Evolutionary conservation across 2,113 vertebrate species (phyloP), one percentile per base, ranked within the genome.

Genomic region (Pedionomus torquatus): DNA sequence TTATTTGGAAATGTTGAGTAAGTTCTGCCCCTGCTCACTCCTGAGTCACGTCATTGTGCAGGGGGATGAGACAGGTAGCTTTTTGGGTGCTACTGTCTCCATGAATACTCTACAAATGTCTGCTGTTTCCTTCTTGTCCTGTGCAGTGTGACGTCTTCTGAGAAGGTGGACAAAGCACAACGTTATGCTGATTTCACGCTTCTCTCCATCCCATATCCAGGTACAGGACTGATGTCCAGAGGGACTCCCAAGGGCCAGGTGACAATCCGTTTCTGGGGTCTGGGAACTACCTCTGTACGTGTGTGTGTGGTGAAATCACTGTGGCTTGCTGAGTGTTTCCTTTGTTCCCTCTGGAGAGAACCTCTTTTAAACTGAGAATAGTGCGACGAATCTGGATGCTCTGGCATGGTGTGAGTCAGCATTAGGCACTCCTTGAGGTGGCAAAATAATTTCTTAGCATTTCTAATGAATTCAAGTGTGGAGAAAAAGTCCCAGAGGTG

Each of bases 141-240:
- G 25, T 95, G 55, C 96, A 99, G 99, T 88, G 99, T 99, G 87
- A 99, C 99, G 0, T 99, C 99, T 71, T 99, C 99, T 16, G 99
- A 99, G 97, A 99, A 99, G 95, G 99, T 99, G 97, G 99, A 99
- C 98, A 99, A 99, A 98, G 99, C 99, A 80, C 99, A 99, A 98
- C 99, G 99, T 94, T 99, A 99, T 21, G 99, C 99, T 95, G 99
- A 99, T 98, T 99, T 99, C 97, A 99, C 99, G 1, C 98, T 99
- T 95, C 98, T 99, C 91, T 99, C 99, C 96, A 98, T 99, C 98
- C 99, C 99, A 87, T 99, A 99, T 80, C 99, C 99, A 99, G 99
- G 99, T 99, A 98, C 83, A 95, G 94, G 78, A 87, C 78, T 94
- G 87, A 68, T 93, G 74, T 93, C 94, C 77, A 90, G 86, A 86